These are phyloP conservation scores for Marmota monax DNA, from an alignment of 2,113 vertebrate genomes.

Conservation along the genomic window DNA sequence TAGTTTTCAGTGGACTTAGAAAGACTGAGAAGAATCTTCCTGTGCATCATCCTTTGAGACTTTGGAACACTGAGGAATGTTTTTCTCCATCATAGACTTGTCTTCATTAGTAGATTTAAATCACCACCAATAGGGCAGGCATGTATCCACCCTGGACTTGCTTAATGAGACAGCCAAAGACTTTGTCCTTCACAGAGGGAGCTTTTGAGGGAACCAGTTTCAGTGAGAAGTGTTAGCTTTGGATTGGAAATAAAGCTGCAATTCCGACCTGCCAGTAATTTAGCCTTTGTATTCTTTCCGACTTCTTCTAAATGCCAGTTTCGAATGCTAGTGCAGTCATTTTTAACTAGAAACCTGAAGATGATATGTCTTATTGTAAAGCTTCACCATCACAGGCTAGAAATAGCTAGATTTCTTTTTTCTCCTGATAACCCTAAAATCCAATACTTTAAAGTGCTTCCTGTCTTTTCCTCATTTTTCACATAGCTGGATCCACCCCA, in stretches of 20 bases:
- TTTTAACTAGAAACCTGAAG: not conserved
- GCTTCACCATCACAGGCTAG: not conserved
- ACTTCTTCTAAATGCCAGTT: not conserved
- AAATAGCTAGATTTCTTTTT: not conserved
- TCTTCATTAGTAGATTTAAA: constrained; percentile 10
- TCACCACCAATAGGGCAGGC: not conserved
- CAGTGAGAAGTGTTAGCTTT: constrained; percentile 6
- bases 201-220: not conserved
- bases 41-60: not conserved
- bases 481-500: not conserved
- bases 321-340: not conserved
- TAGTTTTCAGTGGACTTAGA: constrained; percentile 50
- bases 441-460: not conserved
- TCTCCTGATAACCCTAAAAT: not conserved
- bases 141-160: not conserved
- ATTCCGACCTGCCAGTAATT: not conserved
- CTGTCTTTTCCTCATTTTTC: not conserved
- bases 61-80: not conserved
- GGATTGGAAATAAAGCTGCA: not conserved
- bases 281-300: constrained; percentile 3
- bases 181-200: not conserved
- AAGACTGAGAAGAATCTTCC: not conserved
- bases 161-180: not conserved
- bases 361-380: not conserved
- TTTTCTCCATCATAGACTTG: not conserved